Evolutionary conservation across 1,140 invertebrate genomes (phyloP).

Genomic region (Drosophila yakuba): DNA sequence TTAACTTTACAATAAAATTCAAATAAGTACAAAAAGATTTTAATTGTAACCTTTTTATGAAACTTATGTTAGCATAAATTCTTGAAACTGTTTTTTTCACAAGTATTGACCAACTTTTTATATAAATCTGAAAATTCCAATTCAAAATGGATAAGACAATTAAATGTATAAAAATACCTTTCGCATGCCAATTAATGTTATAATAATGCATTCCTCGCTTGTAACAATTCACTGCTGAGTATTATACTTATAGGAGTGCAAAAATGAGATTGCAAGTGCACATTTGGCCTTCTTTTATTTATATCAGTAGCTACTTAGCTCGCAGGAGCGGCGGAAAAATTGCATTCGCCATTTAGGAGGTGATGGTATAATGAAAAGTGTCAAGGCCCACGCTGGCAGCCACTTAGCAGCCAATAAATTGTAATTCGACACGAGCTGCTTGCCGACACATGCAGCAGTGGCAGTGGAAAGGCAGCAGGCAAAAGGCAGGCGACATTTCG

Average conservation of each 20-base stretch:
- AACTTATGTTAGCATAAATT: too few relatives aligned
- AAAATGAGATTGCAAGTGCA: too few relatives aligned
- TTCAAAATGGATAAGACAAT: not conserved
- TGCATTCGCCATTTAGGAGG: conserved; percentile 1
- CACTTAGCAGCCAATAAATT: conserved; percentile 83
- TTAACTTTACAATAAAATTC: too few relatives aligned
- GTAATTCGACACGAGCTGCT: conserved; percentile 73
- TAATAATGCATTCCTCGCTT: too few relatives aligned
- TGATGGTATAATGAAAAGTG: conserved; percentile 60
- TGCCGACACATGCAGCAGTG: conserved; percentile 47
- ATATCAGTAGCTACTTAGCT: not conserved
- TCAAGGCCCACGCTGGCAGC: conserved; percentile 49
- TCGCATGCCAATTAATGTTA: not conserved
- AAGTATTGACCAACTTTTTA: too few relatives aligned
- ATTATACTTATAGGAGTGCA: too few relatives aligned
- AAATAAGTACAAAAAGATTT: too few relatives aligned
- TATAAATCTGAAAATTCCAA: not conserved
- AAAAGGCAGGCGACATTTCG: conserved; percentile 9
- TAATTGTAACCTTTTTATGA: too few relatives aligned
- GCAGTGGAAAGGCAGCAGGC: not conserved
- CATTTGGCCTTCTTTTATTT: not conserved
- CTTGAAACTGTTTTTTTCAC: too few relatives aligned
- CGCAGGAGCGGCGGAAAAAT: not conserved
- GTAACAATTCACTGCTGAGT: not conserved
- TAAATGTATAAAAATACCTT: not conserved